These are phyloP conservation scores for Morpho helenor DNA, from an alignment of 2,888 invertebrate genomes.

Conservation along the genomic window DNA sequence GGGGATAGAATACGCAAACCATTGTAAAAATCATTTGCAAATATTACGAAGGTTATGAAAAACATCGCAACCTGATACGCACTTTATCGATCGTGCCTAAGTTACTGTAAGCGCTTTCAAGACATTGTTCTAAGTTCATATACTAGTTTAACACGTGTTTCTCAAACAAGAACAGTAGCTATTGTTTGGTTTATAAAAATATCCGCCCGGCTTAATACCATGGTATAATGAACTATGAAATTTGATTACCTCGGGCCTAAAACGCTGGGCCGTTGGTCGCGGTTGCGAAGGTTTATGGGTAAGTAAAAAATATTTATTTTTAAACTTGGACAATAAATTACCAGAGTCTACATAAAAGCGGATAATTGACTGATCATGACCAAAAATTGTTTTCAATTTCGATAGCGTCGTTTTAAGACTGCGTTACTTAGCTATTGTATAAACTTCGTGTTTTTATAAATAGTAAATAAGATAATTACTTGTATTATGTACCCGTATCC, in stretches of 20 bases:
- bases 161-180: constrained; percentile 10
- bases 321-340: constrained; percentile 4
- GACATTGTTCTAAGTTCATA: neutral
- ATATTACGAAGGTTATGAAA: too few relatives aligned
- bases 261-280: neutral
- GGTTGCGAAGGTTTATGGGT: constrained; percentile 9
- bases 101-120: too few relatives aligned
- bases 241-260: constrained; percentile 12
- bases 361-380: constrained; percentile 7
- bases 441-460: too few relatives aligned
- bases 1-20: too few relatives aligned
- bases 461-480: too few relatives aligned
- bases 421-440: too few relatives aligned
- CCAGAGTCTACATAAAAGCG: too few relatives aligned
- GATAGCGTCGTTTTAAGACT: neutral
- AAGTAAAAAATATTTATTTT: constrained; percentile 8
- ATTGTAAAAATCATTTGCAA: too few relatives aligned
- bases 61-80: too few relatives aligned
- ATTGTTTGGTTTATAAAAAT: constrained; percentile 17
- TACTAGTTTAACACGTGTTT: constrained; percentile 7
- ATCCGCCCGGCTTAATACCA: constrained; percentile 5
- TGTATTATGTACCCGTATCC: too few relatives aligned
- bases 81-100: too few relatives aligned
- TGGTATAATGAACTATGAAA: constrained; percentile 16
- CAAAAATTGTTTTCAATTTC: neutral